These are phyloP conservation scores for Babylonia areolata DNA, from an alignment of 1,140 invertebrate genomes.

Conservation along the genomic window DNA sequence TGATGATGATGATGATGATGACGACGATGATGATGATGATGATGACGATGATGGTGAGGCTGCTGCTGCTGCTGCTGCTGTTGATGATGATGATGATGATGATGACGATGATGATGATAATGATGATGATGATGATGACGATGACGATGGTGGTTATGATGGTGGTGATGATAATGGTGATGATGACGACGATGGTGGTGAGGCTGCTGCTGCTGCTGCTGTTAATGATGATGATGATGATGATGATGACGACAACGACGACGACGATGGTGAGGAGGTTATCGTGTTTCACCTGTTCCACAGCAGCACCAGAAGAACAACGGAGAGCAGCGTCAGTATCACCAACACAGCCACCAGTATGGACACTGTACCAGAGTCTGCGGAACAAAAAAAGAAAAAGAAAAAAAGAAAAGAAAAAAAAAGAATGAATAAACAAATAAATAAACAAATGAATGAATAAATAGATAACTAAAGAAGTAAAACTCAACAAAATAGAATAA, in stretches of 20 bases:
- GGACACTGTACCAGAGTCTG: neutral
- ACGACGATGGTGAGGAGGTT: no score
- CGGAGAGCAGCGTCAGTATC: neutral
- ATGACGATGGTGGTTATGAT: slow-evolving; percentile 28
- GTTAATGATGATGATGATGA: neutral
- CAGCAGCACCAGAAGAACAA: neutral
- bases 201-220: neutral
- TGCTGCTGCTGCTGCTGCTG: neutral
- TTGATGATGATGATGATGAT: neutral
- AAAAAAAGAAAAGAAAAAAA: no score
- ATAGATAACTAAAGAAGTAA: no score
- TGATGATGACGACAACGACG: neutral
- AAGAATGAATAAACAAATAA: no score
- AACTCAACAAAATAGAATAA: no score
- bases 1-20: slow-evolving; percentile 33
- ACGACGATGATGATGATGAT: slow-evolving; percentile 18
- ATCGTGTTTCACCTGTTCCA: slow-evolving; percentile 11
- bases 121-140: slow-evolving; percentile 6
- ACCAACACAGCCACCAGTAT: slow-evolving; percentile 1
- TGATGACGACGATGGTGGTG: slow-evolving; percentile 31
- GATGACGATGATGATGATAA: slow-evolving; percentile 29
- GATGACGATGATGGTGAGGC: slow-evolving; percentile 36
- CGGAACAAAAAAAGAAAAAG: no score
- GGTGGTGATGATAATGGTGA: neutral
- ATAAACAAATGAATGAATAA: no score